Conservation (phyloP, 2,797 vertebrate genomes). For the Chelonia mydas region DNA sequence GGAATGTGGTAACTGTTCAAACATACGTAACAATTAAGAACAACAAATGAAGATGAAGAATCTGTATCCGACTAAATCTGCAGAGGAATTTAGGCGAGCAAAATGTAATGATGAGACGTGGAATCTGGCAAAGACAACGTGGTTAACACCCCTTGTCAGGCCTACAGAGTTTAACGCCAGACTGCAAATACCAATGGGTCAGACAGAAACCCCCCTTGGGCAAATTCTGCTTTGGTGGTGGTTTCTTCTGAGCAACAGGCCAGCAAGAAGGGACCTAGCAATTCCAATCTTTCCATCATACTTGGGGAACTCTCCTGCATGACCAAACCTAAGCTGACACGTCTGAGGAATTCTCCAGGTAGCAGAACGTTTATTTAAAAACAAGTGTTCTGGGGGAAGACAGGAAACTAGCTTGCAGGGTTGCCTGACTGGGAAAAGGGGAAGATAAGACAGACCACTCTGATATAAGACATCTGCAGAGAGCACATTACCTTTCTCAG, state of each 20-base stretch:
- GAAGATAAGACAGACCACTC: not conserved
- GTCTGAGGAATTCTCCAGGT: not conserved
- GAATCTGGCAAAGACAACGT: not conserved
- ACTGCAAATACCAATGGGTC: not conserved
- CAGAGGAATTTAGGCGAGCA: not conserved
- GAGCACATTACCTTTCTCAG: constrained; percentile 87
- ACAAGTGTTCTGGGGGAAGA: not conserved
- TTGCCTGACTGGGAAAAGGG: not conserved
- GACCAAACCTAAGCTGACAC: not conserved
- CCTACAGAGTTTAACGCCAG: not conserved
- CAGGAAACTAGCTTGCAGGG: not conserved
- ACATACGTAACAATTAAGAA: not conserved
- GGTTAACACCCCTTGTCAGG: not conserved
- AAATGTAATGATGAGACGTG: not conserved
- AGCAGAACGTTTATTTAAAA: not conserved
- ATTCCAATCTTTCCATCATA: not conserved
- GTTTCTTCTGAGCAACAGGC: not conserved
- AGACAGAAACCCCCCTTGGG: not conserved
- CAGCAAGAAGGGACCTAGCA: not conserved
- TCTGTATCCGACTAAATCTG: not conserved
- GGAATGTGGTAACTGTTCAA: rapidly evolving
- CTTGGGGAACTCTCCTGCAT: not conserved
- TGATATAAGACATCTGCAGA: rapidly evolving
- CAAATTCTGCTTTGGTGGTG: not conserved
- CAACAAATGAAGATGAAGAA: not conserved